Conservation (phyloP, 2,888 invertebrate species). For the Ichneumon xanthorius region DNA sequence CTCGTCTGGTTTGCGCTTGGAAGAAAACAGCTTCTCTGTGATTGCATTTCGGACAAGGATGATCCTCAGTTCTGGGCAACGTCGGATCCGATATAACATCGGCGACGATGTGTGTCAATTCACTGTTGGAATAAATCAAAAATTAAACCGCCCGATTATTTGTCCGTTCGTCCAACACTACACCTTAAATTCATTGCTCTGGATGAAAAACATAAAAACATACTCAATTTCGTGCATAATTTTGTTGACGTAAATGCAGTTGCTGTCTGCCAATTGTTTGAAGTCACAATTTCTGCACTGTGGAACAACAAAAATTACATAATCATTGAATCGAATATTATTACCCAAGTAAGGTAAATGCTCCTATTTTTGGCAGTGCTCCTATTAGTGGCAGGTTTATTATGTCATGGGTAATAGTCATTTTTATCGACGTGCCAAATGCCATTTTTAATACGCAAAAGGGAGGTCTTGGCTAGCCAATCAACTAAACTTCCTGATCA, state of each 20-base stretch:
- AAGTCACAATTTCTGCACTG: constrained; percentile 98
- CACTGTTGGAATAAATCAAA: constrained; percentile 86
- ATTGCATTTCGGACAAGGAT: constrained; percentile 98
- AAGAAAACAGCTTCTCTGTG: constrained; percentile 99
- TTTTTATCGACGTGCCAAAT: too few species aligned
- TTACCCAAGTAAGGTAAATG: background rate
- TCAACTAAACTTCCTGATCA: too few species aligned
- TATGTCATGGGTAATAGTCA: too few species aligned
- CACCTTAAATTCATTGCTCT: background rate
- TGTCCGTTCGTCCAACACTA: background rate
- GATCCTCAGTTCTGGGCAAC: constrained; percentile 98
- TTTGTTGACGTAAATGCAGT: constrained; percentile 99
- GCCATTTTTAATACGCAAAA: too few species aligned
- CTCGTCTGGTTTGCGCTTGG: constrained; percentile 97
- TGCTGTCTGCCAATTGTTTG: constrained; percentile 98
- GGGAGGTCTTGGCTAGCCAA: too few species aligned
- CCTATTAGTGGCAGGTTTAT: too few species aligned
- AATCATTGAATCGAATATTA: constrained; percentile 31
- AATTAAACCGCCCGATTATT: background rate
- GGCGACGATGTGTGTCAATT: constrained; percentile 98
- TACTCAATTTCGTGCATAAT: constrained; percentile 99
- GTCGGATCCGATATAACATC: constrained; percentile 99
- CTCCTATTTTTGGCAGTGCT: too few species aligned
- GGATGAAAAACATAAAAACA: constrained; percentile 78
- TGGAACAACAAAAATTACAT: constrained; percentile 71